Conservation (phyloP, 2,113 vertebrate species). For the Platichthys flesus region DNA sequence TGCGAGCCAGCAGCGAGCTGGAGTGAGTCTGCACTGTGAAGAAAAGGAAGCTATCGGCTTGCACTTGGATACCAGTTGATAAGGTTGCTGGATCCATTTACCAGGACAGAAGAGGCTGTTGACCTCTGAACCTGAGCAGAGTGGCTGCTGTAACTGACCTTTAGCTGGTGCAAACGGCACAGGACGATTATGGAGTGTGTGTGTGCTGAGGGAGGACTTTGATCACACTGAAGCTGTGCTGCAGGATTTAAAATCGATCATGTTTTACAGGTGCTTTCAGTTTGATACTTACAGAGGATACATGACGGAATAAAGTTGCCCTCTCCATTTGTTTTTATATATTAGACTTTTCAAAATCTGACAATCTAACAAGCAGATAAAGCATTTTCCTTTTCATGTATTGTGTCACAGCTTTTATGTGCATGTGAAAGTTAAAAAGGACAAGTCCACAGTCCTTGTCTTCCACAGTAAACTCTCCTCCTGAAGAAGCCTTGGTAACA, state of each 20-base stretch:
- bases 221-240: slow-evolving; percentile 7
- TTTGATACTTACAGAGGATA: no score
- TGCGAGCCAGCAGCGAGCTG: slow-evolving; percentile 11
- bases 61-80: slow-evolving; percentile 41
- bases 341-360: no score
- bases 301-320: no score
- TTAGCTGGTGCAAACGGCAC: slow-evolving; percentile 35
- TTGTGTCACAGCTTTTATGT: no score
- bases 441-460: no score
- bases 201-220: slow-evolving; percentile 35
- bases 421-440: no score
- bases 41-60: slow-evolving; percentile 25
- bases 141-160: slow-evolving; percentile 58
- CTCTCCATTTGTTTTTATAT: no score
- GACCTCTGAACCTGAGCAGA: slow-evolving; percentile 65
- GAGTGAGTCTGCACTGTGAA: slow-evolving; percentile 16
- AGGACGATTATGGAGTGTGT: slow-evolving; percentile 31
- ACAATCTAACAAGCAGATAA: no score
- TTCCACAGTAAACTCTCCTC: no score
- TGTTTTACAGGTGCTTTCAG: not conserved
- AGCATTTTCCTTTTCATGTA: no score
- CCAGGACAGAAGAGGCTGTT: slow-evolving; percentile 25
- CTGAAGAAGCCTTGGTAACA: no score
- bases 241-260: not conserved
- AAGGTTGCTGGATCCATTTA: slow-evolving; percentile 39